Evolutionary conservation across 2,797 vertebrate species (phyloP).

Genomic region (Sphenopsis melanotis): DNA sequence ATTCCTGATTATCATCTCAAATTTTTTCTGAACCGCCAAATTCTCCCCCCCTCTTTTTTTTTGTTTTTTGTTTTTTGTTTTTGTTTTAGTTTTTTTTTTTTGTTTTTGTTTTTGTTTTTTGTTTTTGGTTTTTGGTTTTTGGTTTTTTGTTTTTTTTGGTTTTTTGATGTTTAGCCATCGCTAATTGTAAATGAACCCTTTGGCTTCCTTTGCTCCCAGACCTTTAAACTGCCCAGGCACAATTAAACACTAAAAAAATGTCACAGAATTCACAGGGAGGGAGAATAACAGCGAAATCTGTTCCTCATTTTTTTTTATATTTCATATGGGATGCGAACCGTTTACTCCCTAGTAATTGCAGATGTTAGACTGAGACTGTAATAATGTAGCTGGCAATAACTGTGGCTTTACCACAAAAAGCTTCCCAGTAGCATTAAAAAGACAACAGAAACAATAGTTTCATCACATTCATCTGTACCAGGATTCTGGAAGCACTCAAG

Average conservation of each 20-base stretch:
- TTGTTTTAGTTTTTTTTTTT: not conserved
- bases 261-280: constrained; percentile 24
- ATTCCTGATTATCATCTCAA: constrained; percentile 10
- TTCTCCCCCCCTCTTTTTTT: fast-evolving
- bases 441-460: constrained; percentile 72
- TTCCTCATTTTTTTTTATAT: constrained; percentile 65
- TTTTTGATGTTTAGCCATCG: not conserved
- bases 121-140: not conserved
- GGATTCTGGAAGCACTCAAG: constrained; percentile 64
- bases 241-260: constrained; percentile 45
- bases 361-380: constrained; percentile 60
- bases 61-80: not conserved
- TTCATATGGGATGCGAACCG: constrained; percentile 62
- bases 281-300: constrained; percentile 60
- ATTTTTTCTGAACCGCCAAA: not conserved
- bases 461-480: constrained; percentile 56
- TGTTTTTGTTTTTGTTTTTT: not conserved
- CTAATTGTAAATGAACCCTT: constrained; percentile 27
- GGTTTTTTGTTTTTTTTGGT: not conserved
- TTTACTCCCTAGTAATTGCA: constrained; percentile 68
- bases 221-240: constrained; percentile 26
- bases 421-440: constrained; percentile 72
- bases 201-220: constrained; percentile 15
- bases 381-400: constrained; percentile 59
- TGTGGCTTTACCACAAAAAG: constrained; percentile 61